phyloP scores from a whole-genome alignment of 2,888 invertebrate species.

The Cyaniris semiargus region DNA sequence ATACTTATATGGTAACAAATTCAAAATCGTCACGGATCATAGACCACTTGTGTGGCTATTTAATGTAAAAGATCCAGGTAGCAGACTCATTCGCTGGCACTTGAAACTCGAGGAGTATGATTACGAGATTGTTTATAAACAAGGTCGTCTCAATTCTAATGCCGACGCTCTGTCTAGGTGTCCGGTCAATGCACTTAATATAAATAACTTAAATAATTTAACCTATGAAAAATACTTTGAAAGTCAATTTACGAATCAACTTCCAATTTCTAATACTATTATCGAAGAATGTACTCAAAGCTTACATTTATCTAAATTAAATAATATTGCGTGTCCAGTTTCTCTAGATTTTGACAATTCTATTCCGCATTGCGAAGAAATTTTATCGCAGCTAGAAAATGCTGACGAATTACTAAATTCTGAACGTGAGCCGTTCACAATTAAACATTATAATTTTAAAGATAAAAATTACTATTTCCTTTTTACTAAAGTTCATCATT shows the following conservation, averaged over 20 bases:
- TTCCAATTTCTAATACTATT: conserved; percentile 26
- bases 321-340: conserved; percentile 34
- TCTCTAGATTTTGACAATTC: conserved; percentile 36
- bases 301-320: conserved; percentile 23
- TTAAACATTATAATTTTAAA: conserved; percentile 31
- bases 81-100: conserved; percentile 36
- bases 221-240: no score
- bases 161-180: conserved; percentile 44
- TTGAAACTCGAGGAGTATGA: conserved; percentile 39
- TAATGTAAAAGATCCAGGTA: conserved; percentile 35
- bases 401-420: conserved; percentile 26
- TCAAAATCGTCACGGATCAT: conserved; percentile 37
- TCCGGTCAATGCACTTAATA: no score
- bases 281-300: conserved; percentile 31
- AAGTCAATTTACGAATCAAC: conserved; percentile 28
- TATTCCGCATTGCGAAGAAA: conserved; percentile 33
- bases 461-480: conserved; percentile 33
- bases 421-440: conserved; percentile 22
- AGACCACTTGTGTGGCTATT: conserved; percentile 39
- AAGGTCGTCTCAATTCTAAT: conserved; percentile 37
- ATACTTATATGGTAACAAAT: conserved; percentile 39
- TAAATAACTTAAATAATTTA: no score
- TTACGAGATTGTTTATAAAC: conserved; percentile 37
- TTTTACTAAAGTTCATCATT: conserved; percentile 37
- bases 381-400: conserved; percentile 30